phyloP scores from a whole-genome alignment of 2,113 vertebrate species.

The Baryphthengus martii region DNA sequence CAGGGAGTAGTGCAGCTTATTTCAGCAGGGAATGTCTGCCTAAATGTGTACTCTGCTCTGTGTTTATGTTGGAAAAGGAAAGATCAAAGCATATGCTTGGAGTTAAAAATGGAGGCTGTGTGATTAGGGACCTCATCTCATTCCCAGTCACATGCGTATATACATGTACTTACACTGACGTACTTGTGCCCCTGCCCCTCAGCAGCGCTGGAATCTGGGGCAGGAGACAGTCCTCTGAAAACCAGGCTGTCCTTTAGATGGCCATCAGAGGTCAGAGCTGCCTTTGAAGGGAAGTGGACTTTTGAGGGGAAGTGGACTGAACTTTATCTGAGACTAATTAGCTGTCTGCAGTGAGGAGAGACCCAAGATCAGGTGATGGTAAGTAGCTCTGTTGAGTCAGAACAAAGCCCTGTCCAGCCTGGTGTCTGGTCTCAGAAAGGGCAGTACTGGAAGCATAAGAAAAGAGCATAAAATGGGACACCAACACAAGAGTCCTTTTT shows the following conservation, averaged over 20 bases:
- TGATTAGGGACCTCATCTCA: not conserved
- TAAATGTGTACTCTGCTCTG: not conserved
- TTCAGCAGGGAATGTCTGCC: not conserved
- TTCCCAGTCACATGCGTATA: not conserved
- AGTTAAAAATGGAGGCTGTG: not conserved
- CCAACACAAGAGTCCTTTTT: not conserved
- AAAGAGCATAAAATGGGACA: not conserved
- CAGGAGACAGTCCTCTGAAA: not conserved
- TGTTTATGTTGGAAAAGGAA: slow-evolving; percentile 31
- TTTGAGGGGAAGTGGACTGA: not conserved
- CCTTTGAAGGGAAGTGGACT: not conserved
- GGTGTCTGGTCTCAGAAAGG: not conserved
- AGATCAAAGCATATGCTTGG: slow-evolving; percentile 27
- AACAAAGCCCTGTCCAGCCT: not conserved
- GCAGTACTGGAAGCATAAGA: not conserved
- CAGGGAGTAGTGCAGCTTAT: not conserved
- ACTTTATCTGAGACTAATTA: not conserved
- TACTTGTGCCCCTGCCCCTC: not conserved
- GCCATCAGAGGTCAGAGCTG: slow-evolving; percentile 46
- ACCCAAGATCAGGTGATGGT: not conserved
- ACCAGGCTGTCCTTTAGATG: not conserved
- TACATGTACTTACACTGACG: not conserved
- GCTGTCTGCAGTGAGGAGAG: not conserved
- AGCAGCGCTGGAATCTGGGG: not conserved
- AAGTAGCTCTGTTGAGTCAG: not conserved